Conservation (phyloP, 2,113 vertebrate species). For the Potamarius usumacintae region DNA sequence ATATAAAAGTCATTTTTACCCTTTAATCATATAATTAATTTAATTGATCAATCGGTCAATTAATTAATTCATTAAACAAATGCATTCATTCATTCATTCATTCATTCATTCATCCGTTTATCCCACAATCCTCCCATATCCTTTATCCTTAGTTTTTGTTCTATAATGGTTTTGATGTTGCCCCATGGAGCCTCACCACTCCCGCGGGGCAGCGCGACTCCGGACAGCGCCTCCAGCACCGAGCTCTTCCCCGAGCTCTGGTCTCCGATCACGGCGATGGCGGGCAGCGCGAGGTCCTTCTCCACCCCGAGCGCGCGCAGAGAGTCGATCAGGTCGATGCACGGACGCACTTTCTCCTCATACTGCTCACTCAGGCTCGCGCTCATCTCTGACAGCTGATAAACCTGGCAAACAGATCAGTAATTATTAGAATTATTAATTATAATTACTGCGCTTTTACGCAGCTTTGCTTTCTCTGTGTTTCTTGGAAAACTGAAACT, state of each 20-base stretch:
- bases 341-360: conserved; percentile 72
- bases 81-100: no score
- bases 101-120: not conserved
- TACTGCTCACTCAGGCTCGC: conserved; percentile 64
- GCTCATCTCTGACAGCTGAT: conserved; percentile 33
- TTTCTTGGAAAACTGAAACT: not conserved
- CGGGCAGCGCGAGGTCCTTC: conserved; percentile 72
- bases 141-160: not conserved
- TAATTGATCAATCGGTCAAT: no score
- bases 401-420: not conserved
- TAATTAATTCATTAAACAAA: no score
- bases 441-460: not conserved
- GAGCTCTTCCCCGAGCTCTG: conserved; percentile 92
- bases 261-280: conserved; percentile 77
- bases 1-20: not conserved
- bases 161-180: no score
- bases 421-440: not conserved
- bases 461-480: not conserved
- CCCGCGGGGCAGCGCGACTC: conserved; percentile 83
- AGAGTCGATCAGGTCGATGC: conserved; percentile 73
- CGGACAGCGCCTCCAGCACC: conserved; percentile 84
- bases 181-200: conserved; percentile 69
- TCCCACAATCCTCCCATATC: not conserved
- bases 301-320: conserved; percentile 73
- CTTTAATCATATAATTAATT: no score